phyloP scores from a whole-genome alignment of 2,888 invertebrate species.

The Dyspetes luteomarginatus region DNA sequence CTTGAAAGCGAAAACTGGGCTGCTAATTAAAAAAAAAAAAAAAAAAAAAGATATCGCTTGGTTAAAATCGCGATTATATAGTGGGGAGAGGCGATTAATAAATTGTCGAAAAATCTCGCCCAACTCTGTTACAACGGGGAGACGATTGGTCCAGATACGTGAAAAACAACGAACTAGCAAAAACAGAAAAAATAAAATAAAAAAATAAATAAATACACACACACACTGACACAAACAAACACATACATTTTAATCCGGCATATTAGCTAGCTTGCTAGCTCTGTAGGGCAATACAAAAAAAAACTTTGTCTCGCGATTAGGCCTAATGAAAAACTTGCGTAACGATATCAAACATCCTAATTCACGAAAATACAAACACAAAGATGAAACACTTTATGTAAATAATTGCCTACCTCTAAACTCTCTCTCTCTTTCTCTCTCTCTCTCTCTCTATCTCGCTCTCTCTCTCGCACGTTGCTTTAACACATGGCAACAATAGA shows the following conservation, averaged over 20 bases:
- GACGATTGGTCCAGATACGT: conserved; percentile 50
- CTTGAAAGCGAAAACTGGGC: conserved; percentile 19
- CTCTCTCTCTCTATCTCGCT: conserved; percentile 75
- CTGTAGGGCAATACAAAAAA: conserved; percentile 45
- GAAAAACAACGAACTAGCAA: conserved; percentile 64
- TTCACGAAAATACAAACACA: conserved; percentile 62
- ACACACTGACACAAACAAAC: conserved; percentile 17
- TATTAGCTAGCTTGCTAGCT: conserved; percentile 66
- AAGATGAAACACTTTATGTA: conserved; percentile 51
- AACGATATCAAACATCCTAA: conserved; percentile 65
- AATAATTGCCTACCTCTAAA: conserved; percentile 64
- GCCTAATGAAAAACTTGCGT: conserved; percentile 74
- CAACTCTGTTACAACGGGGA: conserved; percentile 55
- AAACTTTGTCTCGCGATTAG: conserved; percentile 75
- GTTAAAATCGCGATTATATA: conserved; percentile 18
- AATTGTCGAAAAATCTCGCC: conserved; percentile 18
- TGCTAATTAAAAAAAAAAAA: conserved; percentile 18
- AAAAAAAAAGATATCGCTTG: conserved; percentile 32
- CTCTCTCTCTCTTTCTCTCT: conserved; percentile 70
- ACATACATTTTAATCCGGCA: conserved; percentile 57
- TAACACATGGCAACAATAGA: conserved; percentile 71
- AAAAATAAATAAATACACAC: conserved; percentile 23
- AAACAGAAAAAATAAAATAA: conserved; percentile 35
- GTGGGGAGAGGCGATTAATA: conserved; percentile 14
- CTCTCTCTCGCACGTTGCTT: conserved; percentile 77